A percentile compares a stretch with the other conserved stretches of the same genome.
Conservation (phyloP, 2,888 invertebrate genomes). For the Amphiduros pacificus region DNA sequence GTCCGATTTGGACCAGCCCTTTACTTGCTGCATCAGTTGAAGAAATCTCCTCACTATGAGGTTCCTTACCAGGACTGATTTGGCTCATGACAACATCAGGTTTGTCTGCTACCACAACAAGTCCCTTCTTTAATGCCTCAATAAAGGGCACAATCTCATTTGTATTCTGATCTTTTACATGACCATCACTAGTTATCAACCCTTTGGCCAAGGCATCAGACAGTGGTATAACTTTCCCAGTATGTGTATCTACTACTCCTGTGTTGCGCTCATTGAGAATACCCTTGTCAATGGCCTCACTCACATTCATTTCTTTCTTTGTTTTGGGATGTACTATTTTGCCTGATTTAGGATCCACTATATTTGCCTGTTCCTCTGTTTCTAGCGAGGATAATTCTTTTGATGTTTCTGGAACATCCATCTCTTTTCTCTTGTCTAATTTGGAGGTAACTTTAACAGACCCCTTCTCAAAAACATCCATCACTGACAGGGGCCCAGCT, state of each 20-base stretch:
- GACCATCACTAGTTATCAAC: no score
- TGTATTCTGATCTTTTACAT: no score
- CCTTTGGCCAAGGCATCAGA: slow-evolving; percentile 36
- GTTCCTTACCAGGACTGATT: no score
- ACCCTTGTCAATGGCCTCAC: slow-evolving; percentile 79
- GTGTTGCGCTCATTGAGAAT: slow-evolving; percentile 68
- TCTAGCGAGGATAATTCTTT: slow-evolving; percentile 1
- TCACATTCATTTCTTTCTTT: slow-evolving; percentile 66
- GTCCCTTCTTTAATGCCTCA: slow-evolving; percentile 77
- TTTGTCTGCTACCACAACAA: slow-evolving; percentile 46
- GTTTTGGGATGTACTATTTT: slow-evolving; percentile 35
- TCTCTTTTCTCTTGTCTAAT: background rate
- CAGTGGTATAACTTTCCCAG: slow-evolving; percentile 63
- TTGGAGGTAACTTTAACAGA: no score
- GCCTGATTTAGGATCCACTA: slow-evolving; percentile 31
- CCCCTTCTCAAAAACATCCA: slow-evolving; percentile 3
- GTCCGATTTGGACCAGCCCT: no score
- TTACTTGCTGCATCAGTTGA: no score
- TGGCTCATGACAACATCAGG: no score
- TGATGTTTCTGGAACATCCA: slow-evolving; percentile 4
- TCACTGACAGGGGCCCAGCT: background rate
- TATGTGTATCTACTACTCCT: slow-evolving; percentile 12
- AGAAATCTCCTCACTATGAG: no score
- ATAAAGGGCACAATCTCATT: slow-evolving; percentile 77
- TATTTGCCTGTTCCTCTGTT: slow-evolving; percentile 4